Percentiles rank a stretch among this genome's conserved stretches.
Conservation (phyloP, 1,140 invertebrate genomes). For the Philopotamus ludificatus region DNA sequence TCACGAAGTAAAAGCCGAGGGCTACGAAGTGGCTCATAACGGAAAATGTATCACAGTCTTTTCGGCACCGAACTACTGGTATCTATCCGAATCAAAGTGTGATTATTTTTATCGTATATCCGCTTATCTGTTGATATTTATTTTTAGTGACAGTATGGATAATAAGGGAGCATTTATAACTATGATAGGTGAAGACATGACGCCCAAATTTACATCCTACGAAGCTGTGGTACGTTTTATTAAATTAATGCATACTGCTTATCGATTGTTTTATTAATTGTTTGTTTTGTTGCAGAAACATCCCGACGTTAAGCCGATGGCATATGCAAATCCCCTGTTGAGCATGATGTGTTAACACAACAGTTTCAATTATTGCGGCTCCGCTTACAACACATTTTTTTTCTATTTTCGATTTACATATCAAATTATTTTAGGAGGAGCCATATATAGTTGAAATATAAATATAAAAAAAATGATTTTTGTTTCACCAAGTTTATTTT, state of each 20-base stretch:
- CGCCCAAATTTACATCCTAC: conserved; percentile 88
- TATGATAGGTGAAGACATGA: conserved; percentile 86
- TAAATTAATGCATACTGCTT: conserved; percentile 27
- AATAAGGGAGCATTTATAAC: conserved; percentile 98
- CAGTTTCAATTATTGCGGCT: neutral
- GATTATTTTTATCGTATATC: too few relatives aligned
- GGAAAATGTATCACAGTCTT: conserved; percentile 95
- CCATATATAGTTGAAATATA: conserved; percentile 3
- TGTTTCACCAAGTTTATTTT: too few relatives aligned
- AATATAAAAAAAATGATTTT: neutral
- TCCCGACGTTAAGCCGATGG: conserved; percentile 96
- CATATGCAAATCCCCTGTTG: conserved; percentile 68
- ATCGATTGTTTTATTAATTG: neutral
- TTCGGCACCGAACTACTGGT: conserved; percentile 99
- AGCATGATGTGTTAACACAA: conserved; percentile 37
- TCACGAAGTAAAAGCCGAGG: conserved; percentile 97
- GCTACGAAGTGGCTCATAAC: conserved; percentile 92
- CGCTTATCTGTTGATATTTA: conserved; percentile 35
- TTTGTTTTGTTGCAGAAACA: conserved; percentile 78
- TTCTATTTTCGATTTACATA: conserved; percentile 24
- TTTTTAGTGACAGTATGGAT: conserved; percentile 94
- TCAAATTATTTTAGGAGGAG: too few relatives aligned
- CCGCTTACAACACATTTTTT: too few relatives aligned
- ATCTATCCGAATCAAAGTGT: conserved; percentile 44
- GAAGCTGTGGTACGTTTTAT: conserved; percentile 81